These are phyloP conservation scores for Petromus typicus DNA, from an alignment of 2,113 vertebrate species.

Conservation along the genomic window DNA sequence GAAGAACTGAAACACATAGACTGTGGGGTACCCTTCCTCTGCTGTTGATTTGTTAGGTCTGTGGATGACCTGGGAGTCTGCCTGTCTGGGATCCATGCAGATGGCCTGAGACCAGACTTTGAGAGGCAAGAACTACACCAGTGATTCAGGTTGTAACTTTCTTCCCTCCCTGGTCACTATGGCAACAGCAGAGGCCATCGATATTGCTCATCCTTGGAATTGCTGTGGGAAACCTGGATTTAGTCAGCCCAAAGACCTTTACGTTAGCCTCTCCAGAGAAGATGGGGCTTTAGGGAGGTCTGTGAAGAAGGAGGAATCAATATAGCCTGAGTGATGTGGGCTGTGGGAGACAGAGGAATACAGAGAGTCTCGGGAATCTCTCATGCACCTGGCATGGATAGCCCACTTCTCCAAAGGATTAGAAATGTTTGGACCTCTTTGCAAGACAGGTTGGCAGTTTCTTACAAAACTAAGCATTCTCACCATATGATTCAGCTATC, in stretches of 20 bases:
- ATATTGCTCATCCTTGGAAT: neutral
- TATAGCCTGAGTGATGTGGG: neutral
- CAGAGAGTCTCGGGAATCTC: neutral
- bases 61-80: neutral
- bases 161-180: neutral
- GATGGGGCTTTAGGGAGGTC: neutral
- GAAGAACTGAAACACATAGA: neutral
- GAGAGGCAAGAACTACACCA: slow-evolving; percentile 3
- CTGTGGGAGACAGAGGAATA: neutral
- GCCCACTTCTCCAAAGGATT: neutral
- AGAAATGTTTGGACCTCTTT: neutral
- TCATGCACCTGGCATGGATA: neutral
- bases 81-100: neutral
- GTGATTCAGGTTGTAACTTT: neutral
- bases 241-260: neutral
- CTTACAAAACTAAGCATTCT: slow-evolving; percentile 15
- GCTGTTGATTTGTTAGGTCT: neutral
- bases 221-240: neutral
- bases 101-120: neutral
- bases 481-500: neutral
- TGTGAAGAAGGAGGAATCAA: neutral
- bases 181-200: neutral
- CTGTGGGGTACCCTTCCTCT: neutral
- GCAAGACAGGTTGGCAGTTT: neutral
- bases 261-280: neutral